Percentiles rank a stretch among this genome's conserved stretches.
These are phyloP conservation scores for Sciurus niger DNA, from an alignment of 2,113 vertebrate species.

Conservation along the genomic window DNA sequence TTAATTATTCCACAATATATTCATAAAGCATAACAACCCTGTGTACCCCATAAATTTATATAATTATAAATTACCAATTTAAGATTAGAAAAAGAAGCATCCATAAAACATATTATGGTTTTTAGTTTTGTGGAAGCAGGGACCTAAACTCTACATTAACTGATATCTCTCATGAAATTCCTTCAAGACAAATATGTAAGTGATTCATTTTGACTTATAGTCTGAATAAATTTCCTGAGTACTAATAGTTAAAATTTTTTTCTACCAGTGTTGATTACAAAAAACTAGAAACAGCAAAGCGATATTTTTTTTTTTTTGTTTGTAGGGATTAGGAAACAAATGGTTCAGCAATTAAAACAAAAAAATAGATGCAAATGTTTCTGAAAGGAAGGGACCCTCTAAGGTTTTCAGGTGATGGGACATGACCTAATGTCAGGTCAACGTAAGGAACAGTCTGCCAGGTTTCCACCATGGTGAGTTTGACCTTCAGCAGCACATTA, in stretches of 20 bases:
- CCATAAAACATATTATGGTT: background rate
- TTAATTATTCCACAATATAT: background rate
- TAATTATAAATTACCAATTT: background rate
- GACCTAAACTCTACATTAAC: background rate
- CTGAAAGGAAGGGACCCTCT: background rate
- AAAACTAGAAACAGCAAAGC: background rate
- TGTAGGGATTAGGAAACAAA: background rate
- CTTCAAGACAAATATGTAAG: background rate
- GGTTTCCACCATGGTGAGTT: background rate
- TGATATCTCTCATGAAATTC: slow-evolving; percentile 39
- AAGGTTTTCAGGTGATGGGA: background rate
- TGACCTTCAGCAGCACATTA: background rate
- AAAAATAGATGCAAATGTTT: background rate
- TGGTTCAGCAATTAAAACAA: background rate
- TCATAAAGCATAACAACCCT: background rate
- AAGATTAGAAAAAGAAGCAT: background rate
- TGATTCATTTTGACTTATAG: slow-evolving; percentile 39
- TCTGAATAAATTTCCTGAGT: background rate
- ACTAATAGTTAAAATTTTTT: background rate
- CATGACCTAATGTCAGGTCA: too few relatives aligned
- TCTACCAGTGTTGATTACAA: background rate
- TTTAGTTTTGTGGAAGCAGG: background rate
- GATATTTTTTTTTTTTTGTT: background rate
- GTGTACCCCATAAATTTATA: background rate
- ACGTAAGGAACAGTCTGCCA: background rate